Conservation (phyloP, 2,113 vertebrate species). For the Scatophagus argus region DNA sequence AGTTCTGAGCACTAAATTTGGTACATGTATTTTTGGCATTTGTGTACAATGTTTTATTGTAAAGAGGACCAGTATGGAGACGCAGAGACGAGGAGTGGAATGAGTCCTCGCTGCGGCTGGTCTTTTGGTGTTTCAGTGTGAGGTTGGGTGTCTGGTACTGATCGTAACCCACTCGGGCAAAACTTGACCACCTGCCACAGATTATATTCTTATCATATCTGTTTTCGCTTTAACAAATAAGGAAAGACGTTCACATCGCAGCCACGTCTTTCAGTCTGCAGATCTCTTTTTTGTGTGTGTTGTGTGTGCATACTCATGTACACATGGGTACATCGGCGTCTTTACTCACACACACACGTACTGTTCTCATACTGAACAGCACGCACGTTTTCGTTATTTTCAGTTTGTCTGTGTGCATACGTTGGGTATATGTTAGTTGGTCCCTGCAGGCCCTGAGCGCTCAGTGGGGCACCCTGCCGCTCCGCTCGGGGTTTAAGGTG, state of each 20-base stretch:
- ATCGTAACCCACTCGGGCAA: slow-evolving; percentile 27
- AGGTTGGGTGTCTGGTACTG: slow-evolving; percentile 13
- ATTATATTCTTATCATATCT: background rate
- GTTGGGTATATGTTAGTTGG: slow-evolving; percentile 39
- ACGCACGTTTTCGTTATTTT: background rate
- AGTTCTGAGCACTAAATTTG: background rate
- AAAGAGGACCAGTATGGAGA: slow-evolving; percentile 3
- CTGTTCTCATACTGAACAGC: slow-evolving; percentile 17
- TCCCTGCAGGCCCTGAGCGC: slow-evolving; percentile 56
- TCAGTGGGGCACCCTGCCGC: slow-evolving; percentile 65
- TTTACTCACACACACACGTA: slow-evolving; percentile 35
- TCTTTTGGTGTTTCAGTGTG: slow-evolving; percentile 20
- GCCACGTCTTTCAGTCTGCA: background rate
- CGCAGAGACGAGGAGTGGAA: slow-evolving; percentile 6
- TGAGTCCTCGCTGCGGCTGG: slow-evolving; percentile 27
- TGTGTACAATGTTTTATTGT: background rate
- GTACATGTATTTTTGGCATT: background rate
- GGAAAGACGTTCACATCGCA: background rate
- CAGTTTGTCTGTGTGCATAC: slow-evolving; percentile 14
- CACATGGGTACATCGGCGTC: background rate
- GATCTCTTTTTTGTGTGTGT: background rate
- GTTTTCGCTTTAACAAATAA: background rate
- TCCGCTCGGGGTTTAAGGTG: slow-evolving; percentile 83
- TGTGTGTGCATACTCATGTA: background rate
- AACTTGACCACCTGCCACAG: slow-evolving; percentile 25